Base-by-base conservation (phyloP, 1,140 invertebrate species). In the Mycetomoellerius zeteki region DNA sequence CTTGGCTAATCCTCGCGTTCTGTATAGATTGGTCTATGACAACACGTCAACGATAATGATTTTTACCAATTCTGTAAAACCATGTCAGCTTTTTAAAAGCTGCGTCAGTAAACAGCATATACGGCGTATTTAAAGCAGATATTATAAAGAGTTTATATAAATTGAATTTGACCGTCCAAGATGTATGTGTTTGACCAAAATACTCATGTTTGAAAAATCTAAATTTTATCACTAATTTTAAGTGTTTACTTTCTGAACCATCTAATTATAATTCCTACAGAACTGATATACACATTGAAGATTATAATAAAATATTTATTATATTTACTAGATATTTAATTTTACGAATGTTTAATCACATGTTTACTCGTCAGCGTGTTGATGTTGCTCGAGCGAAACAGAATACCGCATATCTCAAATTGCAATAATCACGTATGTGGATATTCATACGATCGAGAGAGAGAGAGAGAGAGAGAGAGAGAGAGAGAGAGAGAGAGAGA, bases 391-490 rank as follows among this genome's bases (percentile, higher is more conserved):
- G 33, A 27, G 52, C 37, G 14, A n/a, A 82, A 72, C 6, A 47
- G 47, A 52, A 69, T 43, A 58, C 10, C 1, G 19, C 6, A 24
- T 21, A 84, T 21, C 50, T n/a, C 24, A 77, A 71, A 69, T 64
- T 75, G 62, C 84, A 86, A 89, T 89, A 89, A 82, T 3, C 30
- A 21, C 54, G 12, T 7, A 73, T 75, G 37, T 86, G 58, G 27
- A 85, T 90, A 91, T 90, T 80, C 86, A 76, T 87, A 77, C 56
- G 84, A 24, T 24, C 47, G 54, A 75, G 56, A n/a, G 19, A 33
- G 7, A 27, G 24, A 27, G 3, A 27, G 21, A 62, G 58, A 27
- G 58, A 19, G 60, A 16, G 58, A 62, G 27, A 30, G 27, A 30
- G 60, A 30, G 27, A n/a, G 30, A n/a, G 62, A n/a, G 30, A 33